Percentiles rank a stretch among this genome's conserved stretches.
These are phyloP conservation scores for Drosophila meridiana DNA, from an alignment of 2,888 invertebrate genomes.

Conservation along the genomic window DNA sequence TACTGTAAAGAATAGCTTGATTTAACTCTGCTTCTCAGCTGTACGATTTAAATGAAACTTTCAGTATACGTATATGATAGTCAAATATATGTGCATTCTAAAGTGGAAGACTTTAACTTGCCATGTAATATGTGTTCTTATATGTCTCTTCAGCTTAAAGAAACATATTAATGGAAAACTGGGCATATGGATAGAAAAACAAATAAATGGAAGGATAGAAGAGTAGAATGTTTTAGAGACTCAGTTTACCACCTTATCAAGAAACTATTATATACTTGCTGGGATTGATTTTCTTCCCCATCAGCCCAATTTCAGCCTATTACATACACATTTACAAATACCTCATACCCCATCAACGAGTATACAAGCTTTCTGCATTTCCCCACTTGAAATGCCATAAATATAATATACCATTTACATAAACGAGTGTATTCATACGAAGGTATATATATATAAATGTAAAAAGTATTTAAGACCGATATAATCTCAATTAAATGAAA, in stretches of 20 bases:
- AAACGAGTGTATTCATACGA: neutral
- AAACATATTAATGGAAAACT: too few relatives aligned
- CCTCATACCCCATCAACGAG: neutral
- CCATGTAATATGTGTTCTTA: too few relatives aligned
- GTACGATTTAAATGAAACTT: neutral
- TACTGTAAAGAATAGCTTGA: neutral
- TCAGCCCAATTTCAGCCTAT: too few relatives aligned
- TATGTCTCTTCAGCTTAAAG: too few relatives aligned
- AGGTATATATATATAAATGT: constrained; percentile 28
- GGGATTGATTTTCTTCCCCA: neutral
- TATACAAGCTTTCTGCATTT: neutral
- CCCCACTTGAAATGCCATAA: neutral
- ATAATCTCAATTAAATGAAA: constrained; percentile 11
- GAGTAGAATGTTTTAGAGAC: too few relatives aligned
- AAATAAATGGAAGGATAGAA: too few relatives aligned
- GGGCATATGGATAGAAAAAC: too few relatives aligned
- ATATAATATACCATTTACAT: neutral
- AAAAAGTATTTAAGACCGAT: constrained; percentile 48
- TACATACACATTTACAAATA: neutral
- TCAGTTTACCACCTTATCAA: too few relatives aligned
- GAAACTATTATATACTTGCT: neutral
- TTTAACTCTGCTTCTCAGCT: neutral
- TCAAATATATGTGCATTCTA: neutral
- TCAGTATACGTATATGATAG: neutral
- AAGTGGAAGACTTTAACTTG: neutral